Evolutionary conservation across 1,140 invertebrate genomes (phyloP).

Genomic region (Magallana ariakensis): DNA sequence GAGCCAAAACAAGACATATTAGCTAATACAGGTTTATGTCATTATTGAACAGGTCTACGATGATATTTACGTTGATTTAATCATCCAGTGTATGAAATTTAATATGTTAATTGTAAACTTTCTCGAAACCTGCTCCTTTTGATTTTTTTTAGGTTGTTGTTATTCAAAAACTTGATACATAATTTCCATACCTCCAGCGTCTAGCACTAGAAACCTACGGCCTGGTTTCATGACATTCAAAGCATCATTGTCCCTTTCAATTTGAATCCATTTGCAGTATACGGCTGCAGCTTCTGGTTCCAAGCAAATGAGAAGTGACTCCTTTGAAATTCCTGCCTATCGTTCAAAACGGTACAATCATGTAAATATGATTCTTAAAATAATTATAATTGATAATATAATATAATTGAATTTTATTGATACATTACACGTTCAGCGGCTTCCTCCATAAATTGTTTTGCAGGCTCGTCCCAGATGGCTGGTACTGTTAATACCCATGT

Average conservation of each 20-base stretch:
- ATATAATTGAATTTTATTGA: too few relatives aligned
- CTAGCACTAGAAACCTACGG: constrained; percentile 54
- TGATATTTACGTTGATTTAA: too few relatives aligned
- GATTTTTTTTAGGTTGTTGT: too few relatives aligned
- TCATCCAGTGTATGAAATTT: too few relatives aligned
- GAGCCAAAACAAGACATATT: not conserved
- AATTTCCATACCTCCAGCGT: constrained; percentile 51
- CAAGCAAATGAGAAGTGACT: constrained; percentile 42
- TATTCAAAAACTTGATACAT: not conserved
- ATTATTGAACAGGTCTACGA: too few relatives aligned
- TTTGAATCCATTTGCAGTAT: constrained; percentile 50
- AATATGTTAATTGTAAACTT: too few relatives aligned
- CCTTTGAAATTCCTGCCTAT: constrained; percentile 53
- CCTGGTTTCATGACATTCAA: not conserved
- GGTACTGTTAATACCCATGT: not conserved
- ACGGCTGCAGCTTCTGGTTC: constrained; percentile 58
- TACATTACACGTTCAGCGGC: not conserved
- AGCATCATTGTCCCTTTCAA: constrained; percentile 32
- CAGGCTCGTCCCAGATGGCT: not conserved
- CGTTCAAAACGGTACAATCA: not conserved
- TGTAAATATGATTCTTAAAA: not conserved
- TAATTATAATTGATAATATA: too few relatives aligned
- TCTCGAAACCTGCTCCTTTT: too few relatives aligned
- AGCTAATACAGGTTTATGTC: too few relatives aligned
- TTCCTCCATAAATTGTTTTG: not conserved